phyloP scores from a whole-genome alignment of 2,888 invertebrate species.

The Drosophila leonis region DNA sequence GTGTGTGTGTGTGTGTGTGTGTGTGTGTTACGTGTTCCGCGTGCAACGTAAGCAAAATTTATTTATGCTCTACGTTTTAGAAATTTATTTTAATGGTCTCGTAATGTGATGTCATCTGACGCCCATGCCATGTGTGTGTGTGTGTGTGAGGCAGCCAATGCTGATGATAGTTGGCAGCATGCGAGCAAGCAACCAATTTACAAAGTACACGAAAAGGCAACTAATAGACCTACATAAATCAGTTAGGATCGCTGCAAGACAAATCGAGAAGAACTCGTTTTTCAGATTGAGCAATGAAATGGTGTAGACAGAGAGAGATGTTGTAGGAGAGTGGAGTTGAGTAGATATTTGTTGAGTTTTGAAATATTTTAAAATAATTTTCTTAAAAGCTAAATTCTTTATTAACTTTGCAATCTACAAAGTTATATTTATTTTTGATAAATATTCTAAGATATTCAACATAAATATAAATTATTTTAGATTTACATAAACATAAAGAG shows the following conservation, averaged over 20 bases:
- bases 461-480: no score
- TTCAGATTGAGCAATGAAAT: background rate
- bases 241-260: conserved; percentile 22
- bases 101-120: conserved; percentile 62
- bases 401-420: no score
- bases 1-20: conserved; percentile 7
- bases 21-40: conserved; percentile 40
- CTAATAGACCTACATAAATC: conserved; percentile 48
- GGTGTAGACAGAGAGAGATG: background rate
- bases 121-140: conserved; percentile 1
- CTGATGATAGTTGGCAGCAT: conserved; percentile 37
- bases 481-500: no score
- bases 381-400: no score
- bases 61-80: conserved; percentile 48
- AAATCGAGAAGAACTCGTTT: background rate
- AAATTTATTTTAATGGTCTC: conserved; percentile 57
- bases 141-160: background rate
- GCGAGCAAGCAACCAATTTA: conserved; percentile 24
- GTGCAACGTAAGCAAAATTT: conserved; percentile 70
- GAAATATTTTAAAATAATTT: no score
- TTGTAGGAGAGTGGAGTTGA: background rate
- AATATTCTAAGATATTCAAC: no score
- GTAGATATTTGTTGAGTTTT: background rate
- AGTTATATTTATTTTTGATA: no score
- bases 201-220: conserved; percentile 23